A percentile compares a stretch with the other conserved stretches of the same genome.
phyloP scores from a whole-genome alignment of 2,113 vertebrate species.

The Osmerus mordax region DNA sequence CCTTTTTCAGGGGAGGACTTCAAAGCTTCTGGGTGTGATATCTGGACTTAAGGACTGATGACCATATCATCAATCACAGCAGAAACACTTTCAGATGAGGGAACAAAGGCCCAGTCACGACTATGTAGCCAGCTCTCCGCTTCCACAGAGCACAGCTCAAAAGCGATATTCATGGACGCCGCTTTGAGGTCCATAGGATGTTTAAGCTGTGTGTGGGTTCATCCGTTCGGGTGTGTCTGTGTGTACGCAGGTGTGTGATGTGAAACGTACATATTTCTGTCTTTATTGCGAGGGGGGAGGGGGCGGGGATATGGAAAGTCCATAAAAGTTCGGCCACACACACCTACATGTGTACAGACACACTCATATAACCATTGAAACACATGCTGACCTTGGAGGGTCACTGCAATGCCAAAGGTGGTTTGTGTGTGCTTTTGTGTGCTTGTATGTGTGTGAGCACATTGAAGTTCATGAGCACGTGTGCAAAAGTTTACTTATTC shows the following conservation, averaged over 20 bases:
- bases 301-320: conserved; percentile 24
- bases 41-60: conserved; percentile 44
- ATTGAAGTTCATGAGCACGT: conserved; percentile 29
- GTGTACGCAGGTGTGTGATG: conserved; percentile 21
- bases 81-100: conserved; percentile 40
- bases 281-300: conserved; percentile 29
- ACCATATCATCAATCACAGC: conserved; percentile 49
- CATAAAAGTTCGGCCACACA: conserved; percentile 39
- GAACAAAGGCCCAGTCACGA: conserved; percentile 33
- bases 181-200: conserved; percentile 18
- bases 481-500: conserved; percentile 33
- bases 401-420: too few species aligned
- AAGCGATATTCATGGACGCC: too few species aligned
- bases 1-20: conserved; percentile 18
- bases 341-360: neutral
- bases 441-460: conserved; percentile 18
- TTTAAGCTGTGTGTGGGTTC: conserved; percentile 22
- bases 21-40: conserved; percentile 26
- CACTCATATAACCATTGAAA: neutral
- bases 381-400: too few species aligned
- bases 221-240: too few species aligned
- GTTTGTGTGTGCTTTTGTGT: too few species aligned
- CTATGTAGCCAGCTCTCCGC: conserved; percentile 18
- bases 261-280: conserved; percentile 29
- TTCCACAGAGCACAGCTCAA: too few species aligned